phyloP scores from a whole-genome alignment of 2,797 vertebrate genomes.

The Melanotaenia nigrans region DNA sequence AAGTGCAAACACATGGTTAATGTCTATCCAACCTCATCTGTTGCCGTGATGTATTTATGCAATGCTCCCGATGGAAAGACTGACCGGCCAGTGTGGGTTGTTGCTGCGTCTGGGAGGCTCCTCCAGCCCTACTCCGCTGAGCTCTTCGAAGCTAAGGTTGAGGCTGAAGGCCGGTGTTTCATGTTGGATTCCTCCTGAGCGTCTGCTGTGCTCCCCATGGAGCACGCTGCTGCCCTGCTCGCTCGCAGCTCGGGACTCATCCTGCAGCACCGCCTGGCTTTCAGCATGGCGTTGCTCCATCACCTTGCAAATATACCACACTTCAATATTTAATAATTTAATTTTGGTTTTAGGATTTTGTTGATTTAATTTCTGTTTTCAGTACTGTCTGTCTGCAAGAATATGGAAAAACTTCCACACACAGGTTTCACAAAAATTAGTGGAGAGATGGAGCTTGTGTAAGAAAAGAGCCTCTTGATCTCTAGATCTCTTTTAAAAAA shows the following conservation, averaged over 20 bases:
- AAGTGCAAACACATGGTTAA: not conserved
- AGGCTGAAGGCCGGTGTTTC: constrained; percentile 84
- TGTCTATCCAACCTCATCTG: constrained; percentile 3
- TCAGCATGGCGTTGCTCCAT: constrained; percentile 91
- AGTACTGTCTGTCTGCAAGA: not conserved
- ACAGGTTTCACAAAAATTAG: not conserved
- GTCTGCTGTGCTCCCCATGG: constrained; percentile 61
- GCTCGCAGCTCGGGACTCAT: constrained; percentile 80
- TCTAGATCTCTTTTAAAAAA: not conserved
- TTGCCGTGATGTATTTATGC: not conserved
- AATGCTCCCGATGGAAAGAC: constrained; percentile 34
- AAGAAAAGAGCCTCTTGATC: not conserved
- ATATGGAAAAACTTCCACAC: not conserved
- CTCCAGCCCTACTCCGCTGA: constrained; percentile 91
- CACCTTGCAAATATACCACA: constrained; percentile 77
- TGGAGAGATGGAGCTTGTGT: not conserved
- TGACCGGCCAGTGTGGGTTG: constrained; percentile 86
- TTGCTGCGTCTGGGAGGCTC: constrained; percentile 85
- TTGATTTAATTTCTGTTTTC: not conserved
- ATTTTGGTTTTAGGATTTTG: not conserved
- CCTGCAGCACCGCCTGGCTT: constrained; percentile 85
- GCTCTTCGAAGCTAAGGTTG: constrained; percentile 97
- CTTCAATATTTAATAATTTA: constrained; percentile 6
- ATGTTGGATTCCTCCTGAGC: constrained; percentile 46
- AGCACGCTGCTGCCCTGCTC: constrained; percentile 77